These are phyloP conservation scores for Rosalia funebris DNA, from an alignment of 2,888 invertebrate species.

Conservation along the genomic window DNA sequence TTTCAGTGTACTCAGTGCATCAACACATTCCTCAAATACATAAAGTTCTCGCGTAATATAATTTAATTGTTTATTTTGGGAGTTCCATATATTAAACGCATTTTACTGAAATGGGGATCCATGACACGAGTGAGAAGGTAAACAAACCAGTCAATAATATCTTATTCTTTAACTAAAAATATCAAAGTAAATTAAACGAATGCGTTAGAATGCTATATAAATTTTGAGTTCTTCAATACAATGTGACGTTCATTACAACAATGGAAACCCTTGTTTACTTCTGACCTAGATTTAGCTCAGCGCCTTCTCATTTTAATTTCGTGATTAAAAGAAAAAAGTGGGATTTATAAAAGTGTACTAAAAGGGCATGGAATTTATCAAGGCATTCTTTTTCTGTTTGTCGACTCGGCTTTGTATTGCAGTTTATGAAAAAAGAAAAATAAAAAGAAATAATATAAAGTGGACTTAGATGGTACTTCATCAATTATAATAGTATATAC, in stretches of 20 bases:
- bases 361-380: background rate
- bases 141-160: slow-evolving; percentile 2
- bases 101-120: background rate
- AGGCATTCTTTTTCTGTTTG: background rate
- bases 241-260: slow-evolving; percentile 5
- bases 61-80: too few species aligned
- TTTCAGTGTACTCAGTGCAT: too few species aligned
- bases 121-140: slow-evolving; percentile 2
- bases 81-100: background rate
- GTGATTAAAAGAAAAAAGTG: background rate
- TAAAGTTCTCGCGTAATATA: too few species aligned
- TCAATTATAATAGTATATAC: too few species aligned
- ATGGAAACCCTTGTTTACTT: slow-evolving; percentile 12
- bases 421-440: too few species aligned
- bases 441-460: too few species aligned
- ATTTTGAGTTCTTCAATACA: slow-evolving; percentile 5
- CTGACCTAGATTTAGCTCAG: slow-evolving; percentile 4
- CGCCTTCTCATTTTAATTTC: background rate
- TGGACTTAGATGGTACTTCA: too few species aligned
- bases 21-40: too few species aligned
- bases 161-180: background rate
- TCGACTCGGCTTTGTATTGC: background rate
- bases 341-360: background rate
- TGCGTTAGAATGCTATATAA: slow-evolving; percentile 1
- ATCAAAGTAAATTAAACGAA: slow-evolving; percentile 1